Conservation (phyloP, 2,888 invertebrate species). For the Oxyteleia sp. region DNA sequence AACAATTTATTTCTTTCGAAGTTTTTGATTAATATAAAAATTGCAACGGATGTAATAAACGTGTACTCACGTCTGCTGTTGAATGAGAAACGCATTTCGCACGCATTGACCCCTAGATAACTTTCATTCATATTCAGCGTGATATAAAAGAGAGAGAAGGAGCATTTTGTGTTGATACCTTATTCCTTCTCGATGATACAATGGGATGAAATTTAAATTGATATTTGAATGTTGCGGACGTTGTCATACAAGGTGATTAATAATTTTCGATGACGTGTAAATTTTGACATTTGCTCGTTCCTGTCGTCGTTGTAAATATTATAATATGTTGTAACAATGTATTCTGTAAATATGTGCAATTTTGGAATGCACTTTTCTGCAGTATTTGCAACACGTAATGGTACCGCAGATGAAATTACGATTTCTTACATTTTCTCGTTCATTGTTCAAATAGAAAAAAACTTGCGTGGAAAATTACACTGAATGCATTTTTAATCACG, state of each 20-base stretch:
- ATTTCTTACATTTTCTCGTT: too few relatives aligned
- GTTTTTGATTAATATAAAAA: conserved; percentile 18
- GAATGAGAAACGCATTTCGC: conserved; percentile 22
- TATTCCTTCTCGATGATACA: conserved; percentile 17
- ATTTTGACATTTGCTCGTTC: too few relatives aligned
- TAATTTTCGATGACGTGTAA: not conserved
- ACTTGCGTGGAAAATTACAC: too few relatives aligned
- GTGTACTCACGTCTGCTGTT: not conserved
- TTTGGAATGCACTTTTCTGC: too few relatives aligned
- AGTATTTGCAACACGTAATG: too few relatives aligned
- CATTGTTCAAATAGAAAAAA: too few relatives aligned
- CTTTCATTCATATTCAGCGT: conserved; percentile 38
- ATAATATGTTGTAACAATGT: too few relatives aligned
- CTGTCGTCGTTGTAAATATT: too few relatives aligned
- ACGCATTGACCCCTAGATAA: conserved; percentile 34
- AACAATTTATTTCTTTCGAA: too few relatives aligned
- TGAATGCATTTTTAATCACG: too few relatives aligned
- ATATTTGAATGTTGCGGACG: conserved; percentile 4
- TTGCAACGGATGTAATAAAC: conserved; percentile 22
- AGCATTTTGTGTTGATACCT: conserved; percentile 14
- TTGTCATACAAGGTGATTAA: conserved; percentile 18
- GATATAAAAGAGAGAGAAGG: conserved; percentile 17
- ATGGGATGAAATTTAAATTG: conserved; percentile 29
- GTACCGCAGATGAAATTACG: too few relatives aligned
- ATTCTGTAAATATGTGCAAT: too few relatives aligned